Evolutionary conservation across 2,888 invertebrate species (phyloP).

Genomic region (Apantesis nais): DNA sequence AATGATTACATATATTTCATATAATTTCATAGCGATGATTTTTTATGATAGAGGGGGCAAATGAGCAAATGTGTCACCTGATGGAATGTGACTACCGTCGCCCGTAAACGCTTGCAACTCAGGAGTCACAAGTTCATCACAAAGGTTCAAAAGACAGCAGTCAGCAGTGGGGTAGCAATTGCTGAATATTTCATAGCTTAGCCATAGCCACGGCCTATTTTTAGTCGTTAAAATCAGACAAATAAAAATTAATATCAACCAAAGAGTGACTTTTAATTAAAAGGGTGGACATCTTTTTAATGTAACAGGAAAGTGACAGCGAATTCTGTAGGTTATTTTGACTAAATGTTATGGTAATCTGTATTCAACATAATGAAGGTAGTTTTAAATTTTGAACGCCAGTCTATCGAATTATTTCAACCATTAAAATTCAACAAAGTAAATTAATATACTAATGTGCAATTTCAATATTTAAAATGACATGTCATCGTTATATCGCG

Average conservation of each 20-base stretch:
- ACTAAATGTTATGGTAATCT: conserved; percentile 22
- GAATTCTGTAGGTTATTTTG: conserved; percentile 15
- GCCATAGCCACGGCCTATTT: conserved; percentile 15
- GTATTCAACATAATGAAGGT: background rate
- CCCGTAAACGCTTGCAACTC: too few relatives aligned
- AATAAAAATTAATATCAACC: conserved; percentile 44
- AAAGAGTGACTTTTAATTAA: conserved; percentile 37
- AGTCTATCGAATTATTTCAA: too few relatives aligned
- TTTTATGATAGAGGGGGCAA: too few relatives aligned
- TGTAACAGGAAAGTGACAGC: conserved; percentile 17
- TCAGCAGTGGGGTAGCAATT: too few relatives aligned
- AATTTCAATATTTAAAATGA: too few relatives aligned
- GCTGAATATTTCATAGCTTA: too few relatives aligned
- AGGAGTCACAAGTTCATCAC: too few relatives aligned
- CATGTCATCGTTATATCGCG: too few relatives aligned
- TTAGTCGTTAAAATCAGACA: conserved; percentile 35
- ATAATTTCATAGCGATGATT: background rate
- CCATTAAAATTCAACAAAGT: too few relatives aligned
- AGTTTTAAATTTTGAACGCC: background rate
- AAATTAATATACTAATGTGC: too few relatives aligned
- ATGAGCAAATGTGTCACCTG: too few relatives aligned
- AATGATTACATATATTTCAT: background rate
- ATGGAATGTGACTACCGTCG: too few relatives aligned
- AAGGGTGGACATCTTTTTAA: conserved; percentile 28
- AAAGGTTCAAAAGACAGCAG: background rate